Percentiles rank a stretch among this genome's conserved stretches.
Evolutionary conservation across 30 jellyfish, hydroid and myxozoan species (phyloP).

Genomic region (Phacellophora camtschatica): DNA sequence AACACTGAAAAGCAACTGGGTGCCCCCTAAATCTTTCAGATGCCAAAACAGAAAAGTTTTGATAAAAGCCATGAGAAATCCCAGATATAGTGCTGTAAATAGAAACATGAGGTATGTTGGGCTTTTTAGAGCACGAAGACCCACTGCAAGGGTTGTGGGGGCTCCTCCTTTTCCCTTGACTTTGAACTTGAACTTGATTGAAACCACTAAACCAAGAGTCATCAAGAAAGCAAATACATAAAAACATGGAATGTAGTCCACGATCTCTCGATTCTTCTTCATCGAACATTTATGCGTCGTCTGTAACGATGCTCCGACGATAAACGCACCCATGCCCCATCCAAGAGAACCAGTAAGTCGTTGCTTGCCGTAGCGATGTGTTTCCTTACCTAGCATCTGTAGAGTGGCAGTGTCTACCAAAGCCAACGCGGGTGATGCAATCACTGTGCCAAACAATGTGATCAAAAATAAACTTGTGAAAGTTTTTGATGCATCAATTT

Average conservation of each 20-base stretch:
- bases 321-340: slow-evolving; percentile 99
- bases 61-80: slow-evolving; percentile 96
- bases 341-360: slow-evolving; percentile 99
- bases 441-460: slow-evolving; percentile 93
- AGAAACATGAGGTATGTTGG: slow-evolving; percentile 95
- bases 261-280: slow-evolving; percentile 82
- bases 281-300: slow-evolving; percentile 97
- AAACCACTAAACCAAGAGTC: slow-evolving; percentile 89
- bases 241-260: slow-evolving; percentile 96
- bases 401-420: slow-evolving; percentile 97
- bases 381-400: slow-evolving; percentile 95
- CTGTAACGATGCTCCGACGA: slow-evolving; percentile 97
- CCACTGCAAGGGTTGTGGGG: slow-evolving; percentile 79
- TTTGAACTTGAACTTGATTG: slow-evolving; percentile 76
- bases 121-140: slow-evolving; percentile 84
- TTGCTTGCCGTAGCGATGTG: slow-evolving; percentile 98
- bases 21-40: slow-evolving; percentile 96
- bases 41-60: slow-evolving; percentile 98
- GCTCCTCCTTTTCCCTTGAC: slow-evolving; percentile 75
- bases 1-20: slow-evolving; percentile 92
- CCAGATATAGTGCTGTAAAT: slow-evolving; percentile 94
- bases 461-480: slow-evolving; percentile 89
- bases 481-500: slow-evolving; percentile 92
- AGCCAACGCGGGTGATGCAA: slow-evolving; percentile 97
- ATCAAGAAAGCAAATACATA: slow-evolving; percentile 94